Evolutionary conservation across 2,888 invertebrate genomes (phyloP), one percentile per base, ranked within the genome.

Genomic region (Trimorus sp.): DNA sequence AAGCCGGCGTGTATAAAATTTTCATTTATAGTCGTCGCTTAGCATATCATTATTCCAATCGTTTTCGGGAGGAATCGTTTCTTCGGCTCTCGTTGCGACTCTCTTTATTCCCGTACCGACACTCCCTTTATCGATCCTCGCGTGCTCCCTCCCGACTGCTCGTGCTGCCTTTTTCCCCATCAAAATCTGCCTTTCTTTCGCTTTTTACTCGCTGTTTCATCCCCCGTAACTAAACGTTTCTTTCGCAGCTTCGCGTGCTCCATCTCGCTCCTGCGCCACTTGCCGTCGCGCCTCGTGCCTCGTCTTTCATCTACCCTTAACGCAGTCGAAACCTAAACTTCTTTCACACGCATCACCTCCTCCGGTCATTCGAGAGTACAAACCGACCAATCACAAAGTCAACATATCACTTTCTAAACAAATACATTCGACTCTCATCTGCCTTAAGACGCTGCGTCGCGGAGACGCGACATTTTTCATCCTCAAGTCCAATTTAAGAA

Each of bases 101-200:
- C 86, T 80, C 84, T 86, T 85, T 85, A 86, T 88, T 88, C 86
- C 87, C 85, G 71, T 85, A 86, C 88, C 88, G 91, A 90, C 90
- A 90, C 91, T 90, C 90, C 91, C 90, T 90, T 90, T 91, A 91
- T 91, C 89, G 91, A 90, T 90, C 88, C 84, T 85, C 87, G 84
- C 84, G 79, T 86, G 82, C 63, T 80, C 82, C 86, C 81, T 82
- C 80, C 73, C 73, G 80, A 77, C 77, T 77, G 82, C 79, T 78
- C 77, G 77, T 71, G 73, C 81, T 66, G 74, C 74, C 26, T 69
- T 73, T 79, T 76, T 81, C 76, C 79, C 70, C 65, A 79, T 66
- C 66, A 54, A 79, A 79, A 73, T 69, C 77, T 77, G 70, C 66
- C 80, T 75, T 80, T 79, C 76, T 70, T 75, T 82, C 76, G 71